Conservation (phyloP, 2,113 vertebrate genomes). For the Propithecus coquereli region DNA sequence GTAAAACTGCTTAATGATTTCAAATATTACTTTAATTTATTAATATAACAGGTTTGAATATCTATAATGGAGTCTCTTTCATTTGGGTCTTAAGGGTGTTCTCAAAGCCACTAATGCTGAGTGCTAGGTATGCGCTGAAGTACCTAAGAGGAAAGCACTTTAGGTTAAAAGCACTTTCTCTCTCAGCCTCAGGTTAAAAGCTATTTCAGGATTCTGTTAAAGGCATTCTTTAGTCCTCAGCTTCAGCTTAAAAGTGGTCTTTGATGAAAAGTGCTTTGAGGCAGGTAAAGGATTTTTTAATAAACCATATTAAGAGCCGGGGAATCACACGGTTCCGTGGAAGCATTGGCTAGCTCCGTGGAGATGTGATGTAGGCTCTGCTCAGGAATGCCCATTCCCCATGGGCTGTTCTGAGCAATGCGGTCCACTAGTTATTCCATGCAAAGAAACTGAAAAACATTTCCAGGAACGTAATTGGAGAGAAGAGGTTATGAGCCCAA, state of each 20-base stretch:
- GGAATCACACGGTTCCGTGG: constrained; percentile 3
- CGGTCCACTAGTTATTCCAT: not conserved
- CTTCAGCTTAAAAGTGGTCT: constrained; percentile 71
- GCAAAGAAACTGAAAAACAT: constrained; percentile 37
- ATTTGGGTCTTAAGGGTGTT: constrained; percentile 73
- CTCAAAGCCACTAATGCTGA: constrained; percentile 57
- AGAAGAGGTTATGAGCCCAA: not conserved
- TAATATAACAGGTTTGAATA: constrained; percentile 65
- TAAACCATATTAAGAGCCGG: constrained; percentile 58
- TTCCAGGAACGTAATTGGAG: constrained; percentile 42
- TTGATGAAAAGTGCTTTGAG: constrained; percentile 76
- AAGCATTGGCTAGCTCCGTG: not conserved
- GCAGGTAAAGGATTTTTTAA: constrained; percentile 76
- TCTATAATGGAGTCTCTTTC: constrained; percentile 73
- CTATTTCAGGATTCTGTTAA: constrained; percentile 71
- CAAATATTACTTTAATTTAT: constrained; percentile 66
- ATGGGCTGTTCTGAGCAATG: not conserved
- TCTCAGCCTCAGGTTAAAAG: constrained; percentile 69
- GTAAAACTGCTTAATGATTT: constrained; percentile 76
- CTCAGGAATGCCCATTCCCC: not conserved
- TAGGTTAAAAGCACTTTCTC: constrained; percentile 73
- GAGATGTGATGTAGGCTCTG: not conserved
- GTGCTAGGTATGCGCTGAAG: constrained; percentile 49
- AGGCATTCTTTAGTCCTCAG: constrained; percentile 64
- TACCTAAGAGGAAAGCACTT: constrained; percentile 71